phyloP scores from a whole-genome alignment of 2,113 vertebrate genomes.

The Apodemus speciosus region DNA sequence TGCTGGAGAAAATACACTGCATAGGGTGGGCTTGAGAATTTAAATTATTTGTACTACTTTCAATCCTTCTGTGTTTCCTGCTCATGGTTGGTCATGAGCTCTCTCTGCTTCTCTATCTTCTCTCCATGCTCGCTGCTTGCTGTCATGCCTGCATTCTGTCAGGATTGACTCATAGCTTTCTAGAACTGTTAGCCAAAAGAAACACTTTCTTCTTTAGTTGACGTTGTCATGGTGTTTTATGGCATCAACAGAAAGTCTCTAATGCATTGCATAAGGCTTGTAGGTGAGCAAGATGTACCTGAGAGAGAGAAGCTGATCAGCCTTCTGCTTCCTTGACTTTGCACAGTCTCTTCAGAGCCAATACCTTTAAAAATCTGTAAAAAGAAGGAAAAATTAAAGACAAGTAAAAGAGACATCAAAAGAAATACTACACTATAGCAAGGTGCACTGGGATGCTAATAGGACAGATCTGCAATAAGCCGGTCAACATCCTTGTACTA shows the following conservation, averaged over 20 bases:
- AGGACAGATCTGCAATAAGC: too few relatives aligned
- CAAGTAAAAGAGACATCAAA: constrained; percentile 29
- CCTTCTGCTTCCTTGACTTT: constrained; percentile 91
- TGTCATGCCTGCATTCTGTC: not conserved
- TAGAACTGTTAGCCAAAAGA: not conserved
- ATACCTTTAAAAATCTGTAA: constrained; percentile 93
- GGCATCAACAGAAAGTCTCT: not conserved
- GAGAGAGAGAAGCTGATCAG: constrained; percentile 97
- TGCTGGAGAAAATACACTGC: too few relatives aligned
- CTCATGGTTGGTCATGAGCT: not conserved
- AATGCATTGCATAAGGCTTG: not conserved
- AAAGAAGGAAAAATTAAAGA: constrained; percentile 68
- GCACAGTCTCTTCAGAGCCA: constrained; percentile 90
- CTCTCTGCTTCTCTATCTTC: not conserved
- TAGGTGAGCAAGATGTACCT: constrained; percentile 85
- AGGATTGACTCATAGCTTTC: not conserved
- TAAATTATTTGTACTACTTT: not conserved
- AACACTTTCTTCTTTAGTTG: too few relatives aligned
- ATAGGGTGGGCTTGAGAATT: not conserved
- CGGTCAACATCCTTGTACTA: not conserved
- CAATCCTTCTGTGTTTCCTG: not conserved
- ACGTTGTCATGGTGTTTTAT: not conserved
- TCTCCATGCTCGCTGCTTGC: not conserved
- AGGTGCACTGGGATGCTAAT: not conserved
- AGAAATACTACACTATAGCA: not conserved